These are phyloP conservation scores for Chloropsis hardwickii DNA, from an alignment of 2,113 vertebrate species.

Conservation along the genomic window DNA sequence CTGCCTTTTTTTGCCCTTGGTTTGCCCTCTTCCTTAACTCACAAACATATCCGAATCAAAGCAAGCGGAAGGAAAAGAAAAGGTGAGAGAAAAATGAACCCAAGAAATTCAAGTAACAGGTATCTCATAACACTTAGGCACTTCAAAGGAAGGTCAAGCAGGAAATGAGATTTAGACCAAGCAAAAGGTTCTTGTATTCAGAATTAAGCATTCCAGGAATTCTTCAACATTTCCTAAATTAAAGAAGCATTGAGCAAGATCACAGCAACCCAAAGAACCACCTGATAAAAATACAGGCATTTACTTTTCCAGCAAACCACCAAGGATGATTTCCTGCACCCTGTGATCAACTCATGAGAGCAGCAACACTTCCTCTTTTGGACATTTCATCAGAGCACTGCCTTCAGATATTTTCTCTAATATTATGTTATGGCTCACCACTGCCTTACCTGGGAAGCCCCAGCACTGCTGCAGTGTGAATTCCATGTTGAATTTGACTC, in stretches of 20 bases:
- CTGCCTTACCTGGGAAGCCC: background rate
- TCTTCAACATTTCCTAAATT: background rate
- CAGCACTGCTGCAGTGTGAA: background rate
- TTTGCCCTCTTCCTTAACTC: conserved; percentile 1
- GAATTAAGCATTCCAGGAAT: background rate
- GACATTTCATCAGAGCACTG: background rate
- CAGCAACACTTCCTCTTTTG: background rate
- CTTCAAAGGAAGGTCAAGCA: background rate
- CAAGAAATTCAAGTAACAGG: background rate
- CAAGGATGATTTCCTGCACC: background rate
- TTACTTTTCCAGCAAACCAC: background rate
- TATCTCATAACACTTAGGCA: background rate
- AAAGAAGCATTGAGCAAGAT: background rate
- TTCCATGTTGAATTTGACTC: background rate
- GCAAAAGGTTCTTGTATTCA: background rate
- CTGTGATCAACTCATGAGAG: background rate
- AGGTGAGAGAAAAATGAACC: background rate
- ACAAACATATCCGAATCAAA: conserved; percentile 11
- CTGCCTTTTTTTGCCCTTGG: background rate
- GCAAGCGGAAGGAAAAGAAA: background rate
- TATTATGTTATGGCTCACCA: background rate
- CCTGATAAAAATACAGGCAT: background rate
- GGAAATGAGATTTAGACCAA: background rate
- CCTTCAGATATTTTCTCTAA: background rate
- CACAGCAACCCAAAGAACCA: background rate